A percentile compares a stretch with the other conserved stretches of the same genome.
These are phyloP conservation scores for Tillus elongatus DNA, from an alignment of 2,888 invertebrate genomes.

Conservation along the genomic window DNA sequence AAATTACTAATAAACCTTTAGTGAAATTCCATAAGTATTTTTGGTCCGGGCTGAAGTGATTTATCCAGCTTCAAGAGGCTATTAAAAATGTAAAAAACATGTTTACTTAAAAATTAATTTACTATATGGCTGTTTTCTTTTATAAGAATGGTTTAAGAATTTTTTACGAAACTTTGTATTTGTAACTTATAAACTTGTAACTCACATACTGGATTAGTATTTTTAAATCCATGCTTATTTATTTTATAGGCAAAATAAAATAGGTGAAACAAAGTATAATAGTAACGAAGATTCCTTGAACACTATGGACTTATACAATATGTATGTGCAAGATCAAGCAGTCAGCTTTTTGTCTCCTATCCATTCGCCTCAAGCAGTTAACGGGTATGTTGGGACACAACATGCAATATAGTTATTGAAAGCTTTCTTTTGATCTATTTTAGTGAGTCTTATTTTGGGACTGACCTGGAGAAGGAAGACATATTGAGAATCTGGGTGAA, in stretches of 20 bases:
- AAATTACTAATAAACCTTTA: too few species aligned
- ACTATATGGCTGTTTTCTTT: too few species aligned
- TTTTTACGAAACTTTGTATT: too few species aligned
- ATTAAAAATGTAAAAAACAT: too few species aligned
- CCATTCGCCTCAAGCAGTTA: constrained; percentile 28
- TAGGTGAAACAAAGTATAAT: constrained; percentile 40
- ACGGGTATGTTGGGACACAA: constrained; percentile 13
- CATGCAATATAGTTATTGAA: too few species aligned
- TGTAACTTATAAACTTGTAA: too few species aligned
- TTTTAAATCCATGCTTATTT: constrained; percentile 13
- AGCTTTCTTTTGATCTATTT: constrained; percentile 10
- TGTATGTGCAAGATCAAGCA: constrained; percentile 46
- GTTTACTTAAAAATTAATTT: too few species aligned
- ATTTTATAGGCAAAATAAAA: constrained; percentile 36
- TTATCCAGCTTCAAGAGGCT: too few species aligned
- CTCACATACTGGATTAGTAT: too few species aligned
- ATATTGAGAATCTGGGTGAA: constrained; percentile 54
- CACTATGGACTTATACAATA: constrained; percentile 52
- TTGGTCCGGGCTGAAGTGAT: too few species aligned
- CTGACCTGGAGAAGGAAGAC: constrained; percentile 54
- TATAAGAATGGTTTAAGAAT: too few species aligned
- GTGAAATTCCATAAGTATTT: too few species aligned
- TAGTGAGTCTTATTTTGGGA: constrained; percentile 53
- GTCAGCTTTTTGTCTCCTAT: constrained; percentile 30
- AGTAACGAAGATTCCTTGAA: constrained; percentile 50